Evolutionary conservation across 1,140 invertebrate genomes (phyloP).

Genomic region (Babylonia areolata): DNA sequence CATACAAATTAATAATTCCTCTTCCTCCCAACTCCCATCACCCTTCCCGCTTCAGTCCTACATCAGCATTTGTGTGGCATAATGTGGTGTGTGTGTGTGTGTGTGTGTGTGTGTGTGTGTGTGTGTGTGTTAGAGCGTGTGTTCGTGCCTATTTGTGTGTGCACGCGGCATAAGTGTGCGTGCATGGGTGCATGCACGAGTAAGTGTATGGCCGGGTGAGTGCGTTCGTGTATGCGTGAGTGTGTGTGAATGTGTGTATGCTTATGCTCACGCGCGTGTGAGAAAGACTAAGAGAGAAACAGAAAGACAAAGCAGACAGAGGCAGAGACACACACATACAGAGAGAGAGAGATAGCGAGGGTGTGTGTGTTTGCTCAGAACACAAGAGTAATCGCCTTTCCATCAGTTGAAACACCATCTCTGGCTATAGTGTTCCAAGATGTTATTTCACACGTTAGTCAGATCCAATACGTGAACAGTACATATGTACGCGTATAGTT

Average conservation of each 20-base stretch:
- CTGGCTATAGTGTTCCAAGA: background rate
- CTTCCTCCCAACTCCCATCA: no score
- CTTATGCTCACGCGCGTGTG: background rate
- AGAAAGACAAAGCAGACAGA: no score
- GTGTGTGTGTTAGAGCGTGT: conserved; percentile 20
- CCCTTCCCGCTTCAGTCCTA: no score
- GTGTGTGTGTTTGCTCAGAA: no score
- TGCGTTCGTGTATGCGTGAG: conserved; percentile 21
- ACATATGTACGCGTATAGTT: no score
- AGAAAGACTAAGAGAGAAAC: no score
- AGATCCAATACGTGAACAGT: background rate
- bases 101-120: conserved; percentile 9
- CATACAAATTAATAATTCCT: no score
- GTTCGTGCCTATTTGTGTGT: no score
- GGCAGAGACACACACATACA: no score
- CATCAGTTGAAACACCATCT: background rate
- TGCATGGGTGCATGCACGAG: background rate
- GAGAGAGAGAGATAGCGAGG: no score
- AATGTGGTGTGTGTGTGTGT: background rate
- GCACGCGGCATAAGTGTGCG: background rate
- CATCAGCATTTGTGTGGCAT: background rate
- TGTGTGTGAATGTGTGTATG: background rate
- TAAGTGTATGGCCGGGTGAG: conserved; percentile 1
- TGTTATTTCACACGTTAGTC: background rate
- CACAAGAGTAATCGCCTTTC: background rate